Base-by-base conservation (phyloP, 1,140 invertebrate genomes). In the Papilio dardanus region DNA sequence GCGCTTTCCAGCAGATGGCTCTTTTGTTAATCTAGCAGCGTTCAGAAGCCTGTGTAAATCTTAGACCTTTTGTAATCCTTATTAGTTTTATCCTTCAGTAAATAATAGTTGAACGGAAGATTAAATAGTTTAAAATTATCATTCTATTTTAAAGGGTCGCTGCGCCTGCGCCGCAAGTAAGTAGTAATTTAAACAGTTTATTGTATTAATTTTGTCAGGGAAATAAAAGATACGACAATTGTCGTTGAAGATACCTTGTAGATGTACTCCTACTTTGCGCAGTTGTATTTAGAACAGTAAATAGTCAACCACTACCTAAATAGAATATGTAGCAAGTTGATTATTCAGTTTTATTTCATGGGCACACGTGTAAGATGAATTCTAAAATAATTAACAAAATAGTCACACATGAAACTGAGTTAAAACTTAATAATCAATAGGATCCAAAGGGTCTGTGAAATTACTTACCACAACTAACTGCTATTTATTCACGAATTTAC, bases 1-100 rank as follows among this genome's bases (percentile, higher is more conserved):
- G 87, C 83, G 88, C 89, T 90, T 89, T 90, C 84, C 81, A 87
- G 83, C 88, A 92, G 90, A 92, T 92, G 92, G 85, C 73, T 85
- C 85, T 85, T 87, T 91, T 92, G 86, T 88, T 75, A 82, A 80
- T 76, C 76, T 80, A 78, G 71, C 82, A 58, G 82, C 82, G 79
- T 80, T 83, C 83, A 88, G 84, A 82, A 83, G 84, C 71, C 80
- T 83, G 78, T 83, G 77, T 76, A 73, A 73, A 58, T 33, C 40
- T 58, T 35, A 19, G 35, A 28, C 37, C 31, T 24, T 40, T 62
- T 62, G 24, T 62, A 62, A 62, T 62, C 54, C 24, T 6, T 28
- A 12, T 28, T 30, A 30, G 24, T 30, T 62, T 62, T 30, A 14
- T 30, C 12, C 12, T 62, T 4, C 28, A 62, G 24, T 30, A 12